Percentiles rank a stretch among this genome's conserved stretches.
These are phyloP conservation scores for Drosophila seguyi DNA, from an alignment of 1,140 invertebrate species.

Conservation along the genomic window DNA sequence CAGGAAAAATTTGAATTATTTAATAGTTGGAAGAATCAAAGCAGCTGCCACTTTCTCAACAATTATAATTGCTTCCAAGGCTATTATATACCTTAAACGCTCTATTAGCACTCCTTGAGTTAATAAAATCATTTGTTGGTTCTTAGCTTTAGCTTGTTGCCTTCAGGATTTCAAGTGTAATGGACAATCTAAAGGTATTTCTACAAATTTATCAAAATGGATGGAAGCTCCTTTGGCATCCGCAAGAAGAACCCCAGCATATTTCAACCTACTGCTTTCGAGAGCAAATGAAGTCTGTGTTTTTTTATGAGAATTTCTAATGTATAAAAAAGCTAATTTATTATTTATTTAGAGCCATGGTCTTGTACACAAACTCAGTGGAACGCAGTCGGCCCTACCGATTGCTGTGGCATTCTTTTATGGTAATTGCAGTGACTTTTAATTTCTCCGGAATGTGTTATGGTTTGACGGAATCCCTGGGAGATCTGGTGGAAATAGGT, in stretches of 20 bases:
- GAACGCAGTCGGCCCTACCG: conserved; percentile 8
- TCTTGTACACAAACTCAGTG: conserved; percentile 27
- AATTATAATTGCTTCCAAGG: background rate
- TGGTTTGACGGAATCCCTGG: conserved; percentile 16
- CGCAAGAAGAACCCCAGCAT: background rate
- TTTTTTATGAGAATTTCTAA: no score
- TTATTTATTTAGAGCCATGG: conserved; percentile 9
- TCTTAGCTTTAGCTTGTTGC: background rate
- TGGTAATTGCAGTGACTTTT: background rate
- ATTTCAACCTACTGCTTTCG: background rate
- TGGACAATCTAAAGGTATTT: background rate
- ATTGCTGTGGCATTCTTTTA: conserved; percentile 27
- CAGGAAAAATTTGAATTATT: background rate
- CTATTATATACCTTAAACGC: background rate
- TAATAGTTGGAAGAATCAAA: background rate
- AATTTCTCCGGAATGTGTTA: background rate
- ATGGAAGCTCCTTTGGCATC: background rate
- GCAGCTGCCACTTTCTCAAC: conserved; percentile 24
- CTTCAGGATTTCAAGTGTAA: background rate
- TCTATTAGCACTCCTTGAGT: background rate
- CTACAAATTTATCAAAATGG: background rate
- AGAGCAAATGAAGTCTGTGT: conserved; percentile 15
- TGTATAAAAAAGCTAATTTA: background rate
- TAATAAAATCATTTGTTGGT: background rate
- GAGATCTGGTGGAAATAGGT: conserved; percentile 37